Evolutionary conservation across 2,113 vertebrate genomes (phyloP).

Genomic region (Elgaria multicarinata): DNA sequence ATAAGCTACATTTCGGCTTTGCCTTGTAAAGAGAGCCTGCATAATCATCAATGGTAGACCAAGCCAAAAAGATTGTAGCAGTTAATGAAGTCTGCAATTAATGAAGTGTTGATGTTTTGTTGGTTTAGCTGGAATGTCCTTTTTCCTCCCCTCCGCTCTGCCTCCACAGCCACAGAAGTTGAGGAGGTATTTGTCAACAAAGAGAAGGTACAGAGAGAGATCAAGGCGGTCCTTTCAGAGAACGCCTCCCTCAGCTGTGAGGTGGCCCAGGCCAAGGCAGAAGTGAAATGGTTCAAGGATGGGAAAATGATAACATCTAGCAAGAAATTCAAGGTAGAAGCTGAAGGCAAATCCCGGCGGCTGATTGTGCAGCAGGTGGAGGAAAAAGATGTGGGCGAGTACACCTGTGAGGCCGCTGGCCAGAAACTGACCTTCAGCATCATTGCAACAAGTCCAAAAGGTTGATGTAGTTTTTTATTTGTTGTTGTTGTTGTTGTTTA

Average conservation of each 20-base stretch:
- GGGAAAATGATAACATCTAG: not conserved
- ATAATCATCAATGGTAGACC: not conserved
- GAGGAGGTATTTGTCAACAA: constrained; percentile 78
- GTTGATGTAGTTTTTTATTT: rapidly evolving
- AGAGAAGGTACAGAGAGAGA: constrained; percentile 80
- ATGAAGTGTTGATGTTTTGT: no score
- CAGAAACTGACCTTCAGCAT: constrained; percentile 64
- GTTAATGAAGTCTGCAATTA: no score
- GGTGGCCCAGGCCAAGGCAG: constrained; percentile 74
- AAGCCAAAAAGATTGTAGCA: no score
- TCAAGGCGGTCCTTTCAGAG: constrained; percentile 70
- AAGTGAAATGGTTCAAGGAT: no score
- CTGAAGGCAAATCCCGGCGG: constrained; percentile 28
- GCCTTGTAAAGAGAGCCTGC: not conserved
- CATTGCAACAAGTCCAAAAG: constrained; percentile 26
- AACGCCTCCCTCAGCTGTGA: constrained; percentile 75
- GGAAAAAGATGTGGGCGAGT: constrained; percentile 66
- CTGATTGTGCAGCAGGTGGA: constrained; percentile 69
- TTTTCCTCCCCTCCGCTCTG: constrained; percentile 46
- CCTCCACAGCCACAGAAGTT: constrained; percentile 53
- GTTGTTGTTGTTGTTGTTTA: no score
- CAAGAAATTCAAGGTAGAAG: constrained; percentile 59
- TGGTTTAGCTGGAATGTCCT: no score
- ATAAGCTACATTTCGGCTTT: not conserved
- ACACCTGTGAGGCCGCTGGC: constrained; percentile 66